Evolutionary conservation across 1,140 invertebrate species (phyloP).

Genomic region (Polypedilum vanderplanki): DNA sequence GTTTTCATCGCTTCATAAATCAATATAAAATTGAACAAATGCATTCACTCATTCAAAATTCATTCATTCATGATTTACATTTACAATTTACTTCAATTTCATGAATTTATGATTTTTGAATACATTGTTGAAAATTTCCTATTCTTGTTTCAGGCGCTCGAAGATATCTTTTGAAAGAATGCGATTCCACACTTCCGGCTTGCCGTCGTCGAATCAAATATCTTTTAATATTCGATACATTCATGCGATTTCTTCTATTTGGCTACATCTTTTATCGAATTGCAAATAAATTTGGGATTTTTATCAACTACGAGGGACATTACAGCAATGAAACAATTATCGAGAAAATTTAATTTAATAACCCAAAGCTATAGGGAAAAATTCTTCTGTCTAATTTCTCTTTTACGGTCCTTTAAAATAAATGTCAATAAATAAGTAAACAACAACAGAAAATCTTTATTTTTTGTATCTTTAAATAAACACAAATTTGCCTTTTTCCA

Average conservation of each 20-base stretch:
- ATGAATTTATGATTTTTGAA: not conserved
- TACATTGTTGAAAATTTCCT: not conserved
- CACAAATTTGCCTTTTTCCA: not conserved
- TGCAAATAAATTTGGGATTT: not conserved
- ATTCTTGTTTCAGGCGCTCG: slow-evolving; percentile 49
- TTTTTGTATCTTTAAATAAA: too few relatives aligned
- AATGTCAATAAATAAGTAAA: too few relatives aligned
- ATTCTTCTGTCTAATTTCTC: not conserved
- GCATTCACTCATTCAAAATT: not conserved
- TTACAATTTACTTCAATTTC: not conserved
- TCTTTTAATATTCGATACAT: not conserved
- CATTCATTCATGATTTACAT: too few relatives aligned
- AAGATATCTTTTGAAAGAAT: slow-evolving; percentile 72
- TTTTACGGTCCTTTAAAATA: not conserved
- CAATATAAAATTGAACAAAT: not conserved
- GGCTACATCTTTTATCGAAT: not conserved
- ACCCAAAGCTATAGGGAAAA: not conserved
- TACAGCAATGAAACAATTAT: not conserved
- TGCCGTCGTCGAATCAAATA: slow-evolving; percentile 64
- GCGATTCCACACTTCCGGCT: slow-evolving; percentile 70
- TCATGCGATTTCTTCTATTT: not conserved
- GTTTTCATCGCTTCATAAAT: not conserved
- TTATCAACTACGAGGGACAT: not conserved
- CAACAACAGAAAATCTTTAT: too few relatives aligned
- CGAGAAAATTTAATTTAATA: not conserved